A percentile compares a stretch with the other conserved stretches of the same genome.
These are phyloP conservation scores for Spisula subtruncata DNA, from an alignment of 2,888 invertebrate genomes.

Conservation along the genomic window DNA sequence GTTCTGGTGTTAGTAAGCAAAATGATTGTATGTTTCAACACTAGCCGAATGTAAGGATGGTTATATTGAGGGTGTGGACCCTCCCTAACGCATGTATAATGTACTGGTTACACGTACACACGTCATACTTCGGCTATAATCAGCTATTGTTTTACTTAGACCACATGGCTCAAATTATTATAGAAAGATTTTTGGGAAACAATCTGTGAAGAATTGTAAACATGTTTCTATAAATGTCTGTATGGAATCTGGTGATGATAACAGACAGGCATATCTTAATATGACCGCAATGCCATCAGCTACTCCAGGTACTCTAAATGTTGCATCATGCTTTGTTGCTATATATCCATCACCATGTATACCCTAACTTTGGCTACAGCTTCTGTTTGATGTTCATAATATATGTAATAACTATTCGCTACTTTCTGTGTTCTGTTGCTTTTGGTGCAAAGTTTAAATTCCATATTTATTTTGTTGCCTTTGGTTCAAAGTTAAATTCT, in stretches of 20 bases:
- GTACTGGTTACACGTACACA: background rate
- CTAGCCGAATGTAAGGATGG: constrained; percentile 2
- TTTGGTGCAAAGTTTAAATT: too few species aligned
- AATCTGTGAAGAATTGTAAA: background rate
- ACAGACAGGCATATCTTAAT: background rate
- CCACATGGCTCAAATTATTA: constrained; percentile 28
- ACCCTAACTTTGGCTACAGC: too few species aligned
- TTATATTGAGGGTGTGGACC: background rate
- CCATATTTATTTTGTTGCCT: too few species aligned
- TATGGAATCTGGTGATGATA: background rate
- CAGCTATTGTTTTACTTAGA: background rate
- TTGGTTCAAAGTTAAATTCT: too few species aligned
- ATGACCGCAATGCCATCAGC: background rate
- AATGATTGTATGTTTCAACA: constrained; percentile 15
- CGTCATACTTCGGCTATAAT: constrained; percentile 7
- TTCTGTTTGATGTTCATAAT: too few species aligned
- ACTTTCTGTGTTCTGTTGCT: too few species aligned
- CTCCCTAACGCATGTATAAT: background rate
- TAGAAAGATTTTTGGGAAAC: constrained; percentile 27
- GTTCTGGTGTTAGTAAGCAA: background rate
- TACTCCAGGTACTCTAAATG: background rate
- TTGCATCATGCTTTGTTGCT: background rate
- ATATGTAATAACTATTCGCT: too few species aligned
- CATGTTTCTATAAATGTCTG: constrained; percentile 24
- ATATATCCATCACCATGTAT: too few species aligned